phyloP scores from a whole-genome alignment of 2,113 vertebrate genomes.

The Podocnemis expansa region DNA sequence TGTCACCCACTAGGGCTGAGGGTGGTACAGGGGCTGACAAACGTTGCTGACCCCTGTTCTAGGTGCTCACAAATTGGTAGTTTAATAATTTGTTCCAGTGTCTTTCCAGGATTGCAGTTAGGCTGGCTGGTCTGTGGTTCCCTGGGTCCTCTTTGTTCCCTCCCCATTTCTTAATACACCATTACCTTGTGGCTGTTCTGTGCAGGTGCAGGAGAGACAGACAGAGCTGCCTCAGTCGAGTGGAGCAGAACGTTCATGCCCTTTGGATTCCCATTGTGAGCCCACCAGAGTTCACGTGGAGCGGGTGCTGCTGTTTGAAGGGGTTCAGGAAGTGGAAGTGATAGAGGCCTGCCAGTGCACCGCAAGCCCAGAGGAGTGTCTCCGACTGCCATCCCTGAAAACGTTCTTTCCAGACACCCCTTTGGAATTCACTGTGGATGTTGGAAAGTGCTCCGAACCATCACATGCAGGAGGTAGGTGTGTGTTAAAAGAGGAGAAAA shows the following conservation, averaged over 20 bases:
- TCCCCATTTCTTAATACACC: accelerated
- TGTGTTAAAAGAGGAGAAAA: too few species aligned
- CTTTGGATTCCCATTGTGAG: conserved; percentile 65
- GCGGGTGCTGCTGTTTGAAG: conserved; percentile 72
- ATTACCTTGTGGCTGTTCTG: background rate
- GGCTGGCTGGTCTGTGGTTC: background rate
- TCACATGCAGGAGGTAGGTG: conserved; percentile 62
- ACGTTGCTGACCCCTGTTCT: too few species aligned
- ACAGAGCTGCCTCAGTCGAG: background rate
- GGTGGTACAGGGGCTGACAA: too few species aligned
- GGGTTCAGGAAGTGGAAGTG: conserved; percentile 75
- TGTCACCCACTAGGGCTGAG: too few species aligned
- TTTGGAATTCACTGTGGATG: conserved; percentile 75
- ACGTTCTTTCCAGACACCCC: conserved; percentile 80
- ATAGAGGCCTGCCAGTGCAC: conserved; percentile 80
- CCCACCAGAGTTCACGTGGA: conserved; percentile 71
- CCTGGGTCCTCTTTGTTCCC: background rate
- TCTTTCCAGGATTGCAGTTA: background rate
- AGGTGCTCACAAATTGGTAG: background rate
- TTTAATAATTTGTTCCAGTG: background rate
- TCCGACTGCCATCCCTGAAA: conserved; percentile 76
- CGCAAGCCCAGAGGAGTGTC: conserved; percentile 59
- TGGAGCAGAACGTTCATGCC: conserved; percentile 64
- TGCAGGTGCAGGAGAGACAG: background rate
- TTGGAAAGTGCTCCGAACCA: conserved; percentile 78